Evolutionary conservation across 2,888 invertebrate species (phyloP).

Genomic region (Hecatera dysodea): DNA sequence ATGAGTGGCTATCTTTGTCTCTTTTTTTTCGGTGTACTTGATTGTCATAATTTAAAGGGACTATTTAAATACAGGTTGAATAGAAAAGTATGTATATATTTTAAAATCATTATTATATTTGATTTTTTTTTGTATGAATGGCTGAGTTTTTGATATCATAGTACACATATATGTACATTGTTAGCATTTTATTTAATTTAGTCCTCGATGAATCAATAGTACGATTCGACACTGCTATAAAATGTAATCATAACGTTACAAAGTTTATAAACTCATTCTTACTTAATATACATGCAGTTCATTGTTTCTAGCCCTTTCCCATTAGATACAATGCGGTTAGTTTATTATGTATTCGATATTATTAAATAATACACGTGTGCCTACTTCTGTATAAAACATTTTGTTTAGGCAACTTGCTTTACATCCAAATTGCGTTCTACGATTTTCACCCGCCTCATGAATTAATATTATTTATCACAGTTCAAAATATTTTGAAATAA

Average conservation of each 20-base stretch:
- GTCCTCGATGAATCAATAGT: slow-evolving; percentile 12
- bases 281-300: slow-evolving; percentile 24
- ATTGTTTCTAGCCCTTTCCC: slow-evolving; percentile 42
- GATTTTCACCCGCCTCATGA: neutral
- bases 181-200: neutral
- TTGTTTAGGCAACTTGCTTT: neutral
- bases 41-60: neutral
- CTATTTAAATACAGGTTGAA: neutral
- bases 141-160: too few relatives aligned
- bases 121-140: too few relatives aligned
- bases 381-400: neutral
- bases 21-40: too few relatives aligned
- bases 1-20: too few relatives aligned
- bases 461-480: too few relatives aligned
- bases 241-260: slow-evolving; percentile 25
- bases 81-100: neutral
- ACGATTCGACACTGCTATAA: slow-evolving; percentile 25
- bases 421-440: neutral
- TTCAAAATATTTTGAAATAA: neutral
- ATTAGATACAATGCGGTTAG: slow-evolving; percentile 35
- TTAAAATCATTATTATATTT: too few relatives aligned
- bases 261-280: slow-evolving; percentile 53
- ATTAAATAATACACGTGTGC: slow-evolving; percentile 15
- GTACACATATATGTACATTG: neutral
- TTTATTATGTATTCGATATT: slow-evolving; percentile 28